Conservation (phyloP, 1,140 invertebrate genomes). For the Bombus breviceps region DNA sequence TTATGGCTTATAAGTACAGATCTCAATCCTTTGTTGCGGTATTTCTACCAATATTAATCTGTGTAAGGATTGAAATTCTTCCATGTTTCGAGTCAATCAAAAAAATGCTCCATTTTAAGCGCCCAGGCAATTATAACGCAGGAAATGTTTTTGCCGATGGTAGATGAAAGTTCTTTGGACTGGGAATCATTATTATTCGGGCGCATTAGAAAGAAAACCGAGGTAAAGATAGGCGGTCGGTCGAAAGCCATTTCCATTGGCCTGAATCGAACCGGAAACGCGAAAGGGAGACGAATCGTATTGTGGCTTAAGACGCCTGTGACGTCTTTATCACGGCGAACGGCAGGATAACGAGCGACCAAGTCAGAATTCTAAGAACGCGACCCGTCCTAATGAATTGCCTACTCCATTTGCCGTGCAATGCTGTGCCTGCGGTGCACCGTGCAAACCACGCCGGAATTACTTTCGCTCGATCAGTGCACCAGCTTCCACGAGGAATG, state of each 20-base stretch:
- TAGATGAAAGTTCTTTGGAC: not conserved
- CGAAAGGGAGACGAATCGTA: not conserved
- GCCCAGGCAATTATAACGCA: not conserved
- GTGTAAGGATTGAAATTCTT: too few species aligned
- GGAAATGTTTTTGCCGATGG: not conserved
- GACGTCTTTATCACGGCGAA: conserved; percentile 40
- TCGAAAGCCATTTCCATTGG: not conserved
- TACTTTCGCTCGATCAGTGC: conserved; percentile 50
- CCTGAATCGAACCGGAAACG: not conserved
- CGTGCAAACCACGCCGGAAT: conserved; percentile 32
- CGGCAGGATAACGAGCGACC: conserved; percentile 44
- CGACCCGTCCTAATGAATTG: conserved; percentile 53
- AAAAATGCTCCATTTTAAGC: too few species aligned
- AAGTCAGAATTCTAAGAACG: conserved; percentile 46
- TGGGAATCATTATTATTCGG: not conserved
- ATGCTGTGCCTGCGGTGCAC: not conserved
- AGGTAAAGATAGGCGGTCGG: not conserved
- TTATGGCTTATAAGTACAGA: too few species aligned
- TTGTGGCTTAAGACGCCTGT: conserved; percentile 13
- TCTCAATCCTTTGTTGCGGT: too few species aligned
- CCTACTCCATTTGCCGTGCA: conserved; percentile 46
- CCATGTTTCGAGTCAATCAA: too few species aligned
- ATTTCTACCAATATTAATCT: too few species aligned
- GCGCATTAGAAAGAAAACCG: not conserved
- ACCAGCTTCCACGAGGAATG: conserved; percentile 7